Evolutionary conservation across 2,888 invertebrate species (phyloP).

Genomic region (Polyploca ridens): DNA sequence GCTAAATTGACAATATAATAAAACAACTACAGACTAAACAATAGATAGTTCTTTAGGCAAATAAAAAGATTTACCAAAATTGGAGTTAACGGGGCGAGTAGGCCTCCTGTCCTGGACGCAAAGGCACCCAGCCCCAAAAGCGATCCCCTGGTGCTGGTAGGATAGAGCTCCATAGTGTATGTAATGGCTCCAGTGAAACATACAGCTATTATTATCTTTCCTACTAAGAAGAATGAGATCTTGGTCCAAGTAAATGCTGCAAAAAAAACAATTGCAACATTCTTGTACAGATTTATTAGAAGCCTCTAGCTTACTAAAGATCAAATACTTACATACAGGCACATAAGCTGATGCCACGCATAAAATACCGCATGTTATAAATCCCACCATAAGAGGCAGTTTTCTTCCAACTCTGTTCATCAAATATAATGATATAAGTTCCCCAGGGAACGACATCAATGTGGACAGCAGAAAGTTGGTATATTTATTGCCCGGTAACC

Average conservation of each 20-base stretch:
- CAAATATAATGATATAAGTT: slow-evolving; percentile 59
- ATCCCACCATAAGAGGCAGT: slow-evolving; percentile 59
- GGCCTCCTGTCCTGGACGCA: slow-evolving; percentile 84
- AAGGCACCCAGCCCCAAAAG: slow-evolving; percentile 85
- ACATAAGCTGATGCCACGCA: slow-evolving; percentile 57
- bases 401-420: slow-evolving; percentile 72
- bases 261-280: slow-evolving; percentile 8
- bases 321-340: slow-evolving; percentile 56
- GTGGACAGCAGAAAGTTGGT: slow-evolving; percentile 67
- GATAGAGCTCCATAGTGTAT: slow-evolving; percentile 87
- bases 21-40: background rate
- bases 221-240: slow-evolving; percentile 78
- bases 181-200: slow-evolving; percentile 86
- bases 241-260: slow-evolving; percentile 58
- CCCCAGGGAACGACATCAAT: slow-evolving; percentile 73
- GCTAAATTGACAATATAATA: no score
- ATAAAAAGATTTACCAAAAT: slow-evolving; percentile 62
- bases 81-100: slow-evolving; percentile 87
- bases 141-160: slow-evolving; percentile 86
- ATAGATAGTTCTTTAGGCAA: background rate
- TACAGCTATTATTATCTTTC: slow-evolving; percentile 85
- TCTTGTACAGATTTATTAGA: no score
- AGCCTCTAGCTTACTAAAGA: no score
- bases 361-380: slow-evolving; percentile 51
- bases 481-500: slow-evolving; percentile 69